Base-by-base conservation (phyloP, 2,797 vertebrate species). In the Chelmon rostratus region DNA sequence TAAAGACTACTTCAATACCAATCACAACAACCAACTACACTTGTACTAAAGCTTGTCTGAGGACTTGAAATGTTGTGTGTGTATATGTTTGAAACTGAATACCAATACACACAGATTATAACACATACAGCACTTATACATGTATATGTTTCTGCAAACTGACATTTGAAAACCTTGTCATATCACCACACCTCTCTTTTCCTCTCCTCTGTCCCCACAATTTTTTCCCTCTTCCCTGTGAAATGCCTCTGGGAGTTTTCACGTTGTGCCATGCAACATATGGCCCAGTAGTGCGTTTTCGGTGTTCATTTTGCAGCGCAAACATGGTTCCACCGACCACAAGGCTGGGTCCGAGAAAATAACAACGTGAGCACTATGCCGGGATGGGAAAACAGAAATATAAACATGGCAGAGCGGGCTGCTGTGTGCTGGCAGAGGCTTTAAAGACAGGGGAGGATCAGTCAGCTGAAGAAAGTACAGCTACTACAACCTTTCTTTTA, bases 341-440 rank as follows among this genome's bases (percentile, higher is more conserved):
- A 93, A 84, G 76, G 84, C 73, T 31, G 57, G 78, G 88, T 56
- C 47, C 33, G 87, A 86, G 80, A 89, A 93, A 94, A 94, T 93
- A 91, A 93, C 85, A 90, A 86, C 66, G 81, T 82, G 81, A 81
- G 77, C 82, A 16, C 65, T 82, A 74, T 80, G 76, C 83, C 16
- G 79, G 54, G 80, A 78, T 52, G 87, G 86, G 85, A 87, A 90
- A 90, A 88, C 73, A 89, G 88, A 76, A 86, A 90, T 86, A 86
- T 88, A 93, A 89, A 91, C 86, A 92, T 70, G 87, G 85, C 81
- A 85, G 71, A 76, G 77, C 54, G n/a, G 61, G 75, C 62, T 85
- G 73, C 78, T 70, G 63, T 38, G 38, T 68, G 68, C 69, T 89
- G 90, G 88, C 84, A 83, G 16, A 1, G 33, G 54, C 59, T 85